Base-by-base conservation (phyloP, 2,113 vertebrate species). In the Lontra canadensis region DNA sequence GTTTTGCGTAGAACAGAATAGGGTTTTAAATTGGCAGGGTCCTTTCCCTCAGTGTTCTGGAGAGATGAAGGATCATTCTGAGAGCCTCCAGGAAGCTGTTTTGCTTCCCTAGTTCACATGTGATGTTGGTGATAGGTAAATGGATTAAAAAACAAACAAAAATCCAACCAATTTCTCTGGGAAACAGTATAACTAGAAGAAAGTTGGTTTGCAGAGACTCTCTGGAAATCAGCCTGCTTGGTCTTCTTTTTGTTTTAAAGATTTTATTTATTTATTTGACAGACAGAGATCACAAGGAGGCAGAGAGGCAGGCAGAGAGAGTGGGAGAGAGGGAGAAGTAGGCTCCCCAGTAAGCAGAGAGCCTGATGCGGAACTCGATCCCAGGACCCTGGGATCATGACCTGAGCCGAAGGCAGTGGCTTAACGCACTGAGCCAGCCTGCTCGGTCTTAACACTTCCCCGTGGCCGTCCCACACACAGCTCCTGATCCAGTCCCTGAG, bases 401-500 rank as follows among this genome's bases (percentile, higher is more conserved):
- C 52, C 52, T 55, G 52, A 55, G 52, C 52, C 5, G 17, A 55
- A 55, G 52, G 17, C 52, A 18, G 52, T 1, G 17, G 15, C 52
- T 55, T 55, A 55, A 55, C 17, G 5, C 17, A 2, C 52, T 55
- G 52, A 55, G 52, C 17, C 52, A 44, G 83, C 9, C 34, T 55
- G 4, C 55, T 47, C 1, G 34, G 93, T 93, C 93, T 39, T 88
- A 13, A 25, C 42, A 47, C 29, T 71, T 55, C 89, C 29, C 11
- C 74, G 31, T 36, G 67, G 78, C 95, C 89, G 82, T 49, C 42
- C 0, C 94, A 87, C 69, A 96, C 57, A 93, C 69, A 87, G 17
- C 74, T 93, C 63, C 95, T 96, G 52, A 91, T 96, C 96, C 10
- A 20, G 95, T 69, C 63, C 34, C 94, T 73, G 73, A 92, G 59